A percentile compares a stretch with the other conserved stretches of the same genome.
Evolutionary conservation across 2,797 vertebrate genomes (phyloP).

Genomic region (Coracias cyanogaster): DNA sequence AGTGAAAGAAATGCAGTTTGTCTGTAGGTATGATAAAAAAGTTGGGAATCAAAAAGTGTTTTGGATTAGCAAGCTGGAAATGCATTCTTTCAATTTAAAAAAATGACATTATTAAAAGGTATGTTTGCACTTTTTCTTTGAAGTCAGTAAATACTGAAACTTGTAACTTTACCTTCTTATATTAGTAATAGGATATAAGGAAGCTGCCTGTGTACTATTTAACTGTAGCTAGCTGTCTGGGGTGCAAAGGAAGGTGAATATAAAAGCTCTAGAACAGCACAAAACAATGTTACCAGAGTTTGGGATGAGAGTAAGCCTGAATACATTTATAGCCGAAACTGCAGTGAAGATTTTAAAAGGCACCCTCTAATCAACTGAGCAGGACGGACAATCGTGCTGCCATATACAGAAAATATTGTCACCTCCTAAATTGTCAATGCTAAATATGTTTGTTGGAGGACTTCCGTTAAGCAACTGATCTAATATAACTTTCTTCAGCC

Average conservation of each 20-base stretch:
- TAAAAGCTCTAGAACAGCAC: not conserved
- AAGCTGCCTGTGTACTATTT: not conserved
- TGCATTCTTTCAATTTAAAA: not conserved
- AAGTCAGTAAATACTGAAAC: not conserved
- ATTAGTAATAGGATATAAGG: not conserved
- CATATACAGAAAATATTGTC: not conserved
- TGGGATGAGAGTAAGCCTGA: not conserved
- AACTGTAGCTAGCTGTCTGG: not conserved
- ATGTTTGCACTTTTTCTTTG: not conserved
- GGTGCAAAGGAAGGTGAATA: not conserved
- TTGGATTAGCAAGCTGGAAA: not conserved
- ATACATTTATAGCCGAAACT: not conserved
- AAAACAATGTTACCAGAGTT: not conserved
- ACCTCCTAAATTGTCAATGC: accelerated
- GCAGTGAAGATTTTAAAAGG: not conserved
- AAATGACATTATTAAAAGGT: not conserved
- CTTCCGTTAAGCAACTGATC: not conserved
- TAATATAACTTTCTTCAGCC: not conserved
- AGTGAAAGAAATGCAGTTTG: not conserved
- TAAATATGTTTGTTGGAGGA: not conserved
- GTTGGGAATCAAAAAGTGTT: not conserved
- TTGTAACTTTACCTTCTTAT: not conserved
- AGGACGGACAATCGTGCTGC: accelerated
- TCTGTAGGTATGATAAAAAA: not conserved
- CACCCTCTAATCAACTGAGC: not conserved